phyloP scores from a whole-genome alignment of 2,888 invertebrate genomes.

The Epicampocera succincta region DNA sequence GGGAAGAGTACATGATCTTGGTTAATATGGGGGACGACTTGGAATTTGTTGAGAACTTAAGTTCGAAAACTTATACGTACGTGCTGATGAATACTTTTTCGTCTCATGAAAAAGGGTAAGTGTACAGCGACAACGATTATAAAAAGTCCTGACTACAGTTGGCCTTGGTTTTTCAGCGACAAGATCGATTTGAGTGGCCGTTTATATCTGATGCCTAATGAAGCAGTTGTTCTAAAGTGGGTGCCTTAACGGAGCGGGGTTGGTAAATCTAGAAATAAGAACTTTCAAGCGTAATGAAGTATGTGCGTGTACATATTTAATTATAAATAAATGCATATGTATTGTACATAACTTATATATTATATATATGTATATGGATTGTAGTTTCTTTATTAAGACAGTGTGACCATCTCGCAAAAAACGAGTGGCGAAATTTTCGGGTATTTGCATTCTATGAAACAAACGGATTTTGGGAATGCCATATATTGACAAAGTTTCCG shows the following conservation, averaged over 20 bases:
- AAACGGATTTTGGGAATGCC: too few relatives aligned
- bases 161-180: conserved; percentile 70
- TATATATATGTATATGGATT: too few relatives aligned
- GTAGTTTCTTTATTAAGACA: too few relatives aligned
- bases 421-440: too few relatives aligned
- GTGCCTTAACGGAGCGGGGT: conserved; percentile 41
- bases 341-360: too few relatives aligned
- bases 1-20: conserved; percentile 77
- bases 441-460: too few relatives aligned
- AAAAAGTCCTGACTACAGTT: not conserved
- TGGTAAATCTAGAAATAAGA: too few relatives aligned
- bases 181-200: conserved; percentile 71
- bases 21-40: conserved; percentile 76
- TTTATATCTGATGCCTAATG: conserved; percentile 76
- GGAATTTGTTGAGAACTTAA: conserved; percentile 72
- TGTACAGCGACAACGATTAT: not conserved
- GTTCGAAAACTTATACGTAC: conserved; percentile 74
- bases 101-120: conserved; percentile 74
- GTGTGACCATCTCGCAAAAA: too few relatives aligned
- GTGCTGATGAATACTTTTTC: conserved; percentile 75
- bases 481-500: too few relatives aligned
- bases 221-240: conserved; percentile 77
- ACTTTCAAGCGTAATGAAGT: too few relatives aligned
- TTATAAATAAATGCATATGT: too few relatives aligned
- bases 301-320: too few relatives aligned